phyloP scores from a whole-genome alignment of 1,140 invertebrate species.

The Condylostylus longicornis region DNA sequence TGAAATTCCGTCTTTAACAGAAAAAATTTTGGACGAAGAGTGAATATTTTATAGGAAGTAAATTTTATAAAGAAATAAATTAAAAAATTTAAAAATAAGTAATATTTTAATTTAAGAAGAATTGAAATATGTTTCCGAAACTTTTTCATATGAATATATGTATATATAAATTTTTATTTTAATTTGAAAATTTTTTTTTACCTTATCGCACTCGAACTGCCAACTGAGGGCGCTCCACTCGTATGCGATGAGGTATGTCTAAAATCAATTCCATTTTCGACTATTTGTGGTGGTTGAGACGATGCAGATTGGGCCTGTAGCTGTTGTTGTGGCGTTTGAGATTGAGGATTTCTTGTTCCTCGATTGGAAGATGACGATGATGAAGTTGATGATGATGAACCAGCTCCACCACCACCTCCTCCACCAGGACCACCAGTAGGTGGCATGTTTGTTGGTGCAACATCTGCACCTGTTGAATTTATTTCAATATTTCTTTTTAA shows the following conservation, averaged over 20 bases:
- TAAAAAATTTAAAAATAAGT: neutral
- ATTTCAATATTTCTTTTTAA: no score
- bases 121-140: neutral
- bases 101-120: neutral
- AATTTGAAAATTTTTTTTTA: neutral
- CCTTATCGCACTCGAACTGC: neutral
- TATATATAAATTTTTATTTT: neutral
- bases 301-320: neutral
- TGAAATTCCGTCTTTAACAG: no score
- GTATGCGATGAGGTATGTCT: constrained; percentile 4
- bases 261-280: constrained; percentile 13
- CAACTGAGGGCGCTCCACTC: neutral
- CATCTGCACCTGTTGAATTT: constrained; percentile 8
- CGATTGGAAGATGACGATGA: neutral
- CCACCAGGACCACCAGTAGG: constrained; percentile 9
- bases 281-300: neutral
- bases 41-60: no score
- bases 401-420: constrained; percentile 7
- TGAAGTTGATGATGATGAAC: neutral
- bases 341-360: no score
- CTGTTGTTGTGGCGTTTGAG: constrained; percentile 1
- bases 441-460: constrained; percentile 12
- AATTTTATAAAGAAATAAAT: neutral
- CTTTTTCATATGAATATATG: neutral
- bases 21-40: no score